Base-by-base conservation (phyloP, 2,888 invertebrate species). In the Odontomyia ornata region DNA sequence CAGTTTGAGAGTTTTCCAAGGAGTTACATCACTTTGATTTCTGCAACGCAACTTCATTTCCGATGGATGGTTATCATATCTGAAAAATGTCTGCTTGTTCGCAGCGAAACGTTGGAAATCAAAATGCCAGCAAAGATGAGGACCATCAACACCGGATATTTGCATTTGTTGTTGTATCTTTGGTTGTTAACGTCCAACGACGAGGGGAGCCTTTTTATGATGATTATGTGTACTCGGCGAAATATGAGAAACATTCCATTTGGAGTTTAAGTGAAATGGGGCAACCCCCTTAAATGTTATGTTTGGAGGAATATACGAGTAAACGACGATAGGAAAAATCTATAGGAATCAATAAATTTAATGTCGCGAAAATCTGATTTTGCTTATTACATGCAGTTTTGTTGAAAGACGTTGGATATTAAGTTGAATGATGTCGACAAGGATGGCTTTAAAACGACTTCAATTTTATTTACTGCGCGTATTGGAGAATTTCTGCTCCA, bases 161-260 rank as follows among this genome's bases (percentile, higher is more conserved):
- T 75, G 65, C 65, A 75, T 75, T 75, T 75, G 75, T 75, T 75
- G 75, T 47, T 75, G 75, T 75, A 75, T 75, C 75, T 75, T 62
- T 47, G 75, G 75, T 64, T 75, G 75, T 75, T 75, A 75, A 64
- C 75, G 46, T 64, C 75, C 27, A 15, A 47, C 62, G 36, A 36
- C 62, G 57, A 36, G 47, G 75, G 65, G 65, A 30, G 65, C 47
- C 46, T 75, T 75, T 75, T 75, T 75, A 75, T 75, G 75, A 75
- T 75, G 75, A 75, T 75, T 75, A 75, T 75, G 30, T 75, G 64
- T 75, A 75, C 75, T 62, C 46, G 64, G 47, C 28, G 64, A 75
- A 75, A 75, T 65, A 75, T 75, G 75, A 47, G 64, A 64, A 75
- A 46, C 25, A 36, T 69, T 73, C 15, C 57, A 21, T 57, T 30